Conservation (phyloP, 2,888 invertebrate genomes). For the Drosophila ustulata region DNA sequence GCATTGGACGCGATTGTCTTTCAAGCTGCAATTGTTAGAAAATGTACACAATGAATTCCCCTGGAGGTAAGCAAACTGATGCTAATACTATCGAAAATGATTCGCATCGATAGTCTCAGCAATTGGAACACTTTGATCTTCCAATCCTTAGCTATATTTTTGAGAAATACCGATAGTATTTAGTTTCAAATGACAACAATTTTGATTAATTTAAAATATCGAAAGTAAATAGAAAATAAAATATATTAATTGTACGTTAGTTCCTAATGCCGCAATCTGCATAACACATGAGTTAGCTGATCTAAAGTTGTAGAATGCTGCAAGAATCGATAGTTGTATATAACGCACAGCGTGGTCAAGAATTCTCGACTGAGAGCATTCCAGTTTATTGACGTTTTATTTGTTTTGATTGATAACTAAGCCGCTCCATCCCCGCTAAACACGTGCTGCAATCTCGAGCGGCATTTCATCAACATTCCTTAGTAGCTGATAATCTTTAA, state of each 20-base stretch:
- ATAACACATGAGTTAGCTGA: background rate
- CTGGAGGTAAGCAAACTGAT: background rate
- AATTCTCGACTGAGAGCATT: background rate
- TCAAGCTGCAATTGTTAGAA: constrained; percentile 48
- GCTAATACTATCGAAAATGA: background rate
- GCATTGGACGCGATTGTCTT: constrained; percentile 40
- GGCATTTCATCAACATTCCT: constrained; percentile 12
- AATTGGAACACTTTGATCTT: background rate
- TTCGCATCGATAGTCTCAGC: background rate
- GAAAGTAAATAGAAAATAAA: no score
- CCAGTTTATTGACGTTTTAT: background rate
- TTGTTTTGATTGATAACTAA: constrained; percentile 1
- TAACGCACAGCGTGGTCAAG: background rate
- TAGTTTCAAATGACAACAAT: no score
- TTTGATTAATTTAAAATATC: no score
- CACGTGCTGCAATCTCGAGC: constrained; percentile 6
- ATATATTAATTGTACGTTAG: no score
- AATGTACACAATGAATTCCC: background rate
- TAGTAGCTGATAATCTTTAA: constrained; percentile 5
- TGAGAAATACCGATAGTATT: no score
- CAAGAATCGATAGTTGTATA: background rate
- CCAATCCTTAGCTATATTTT: no score
- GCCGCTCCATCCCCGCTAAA: background rate
- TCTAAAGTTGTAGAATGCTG: background rate
- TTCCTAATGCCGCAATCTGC: no score